Conservation (phyloP, 2,113 vertebrate genomes). For the Eublepharis macularius region DNA sequence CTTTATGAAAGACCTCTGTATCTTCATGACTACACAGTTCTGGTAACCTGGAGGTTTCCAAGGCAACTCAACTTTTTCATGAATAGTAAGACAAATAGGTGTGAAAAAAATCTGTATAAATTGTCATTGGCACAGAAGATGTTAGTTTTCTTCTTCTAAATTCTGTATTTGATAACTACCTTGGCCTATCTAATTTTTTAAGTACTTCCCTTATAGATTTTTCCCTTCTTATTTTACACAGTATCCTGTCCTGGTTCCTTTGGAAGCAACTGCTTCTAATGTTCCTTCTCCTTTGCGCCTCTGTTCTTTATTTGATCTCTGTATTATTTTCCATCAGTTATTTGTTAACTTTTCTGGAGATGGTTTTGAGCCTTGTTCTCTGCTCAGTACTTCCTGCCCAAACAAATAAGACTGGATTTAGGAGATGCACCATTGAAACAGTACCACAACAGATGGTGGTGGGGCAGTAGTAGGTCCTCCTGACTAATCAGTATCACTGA, state of each 20-base stretch:
- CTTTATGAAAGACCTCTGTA: neutral
- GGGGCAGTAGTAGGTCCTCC: neutral
- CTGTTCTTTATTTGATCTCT: neutral
- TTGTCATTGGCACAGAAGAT: neutral
- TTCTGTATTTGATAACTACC: neutral
- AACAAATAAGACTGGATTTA: neutral
- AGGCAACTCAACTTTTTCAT: neutral
- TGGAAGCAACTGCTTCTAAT: neutral
- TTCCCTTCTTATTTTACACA: neutral
- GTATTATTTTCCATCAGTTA: too few species aligned
- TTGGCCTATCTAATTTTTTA: neutral
- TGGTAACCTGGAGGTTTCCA: neutral
- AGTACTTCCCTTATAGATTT: neutral
- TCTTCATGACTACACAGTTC: neutral
- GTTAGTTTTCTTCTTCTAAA: neutral
- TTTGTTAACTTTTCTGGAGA: neutral
- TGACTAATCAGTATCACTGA: neutral
- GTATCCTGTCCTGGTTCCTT: neutral
- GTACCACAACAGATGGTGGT: neutral
- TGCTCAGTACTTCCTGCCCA: neutral
- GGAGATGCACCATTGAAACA: neutral
- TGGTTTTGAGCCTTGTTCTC: neutral
- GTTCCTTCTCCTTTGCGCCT: neutral
- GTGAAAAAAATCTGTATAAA: constrained; percentile 3
- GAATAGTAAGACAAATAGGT: neutral